Conservation (phyloP, 2,113 vertebrate genomes). For the Drymodes brunneopygia region DNA sequence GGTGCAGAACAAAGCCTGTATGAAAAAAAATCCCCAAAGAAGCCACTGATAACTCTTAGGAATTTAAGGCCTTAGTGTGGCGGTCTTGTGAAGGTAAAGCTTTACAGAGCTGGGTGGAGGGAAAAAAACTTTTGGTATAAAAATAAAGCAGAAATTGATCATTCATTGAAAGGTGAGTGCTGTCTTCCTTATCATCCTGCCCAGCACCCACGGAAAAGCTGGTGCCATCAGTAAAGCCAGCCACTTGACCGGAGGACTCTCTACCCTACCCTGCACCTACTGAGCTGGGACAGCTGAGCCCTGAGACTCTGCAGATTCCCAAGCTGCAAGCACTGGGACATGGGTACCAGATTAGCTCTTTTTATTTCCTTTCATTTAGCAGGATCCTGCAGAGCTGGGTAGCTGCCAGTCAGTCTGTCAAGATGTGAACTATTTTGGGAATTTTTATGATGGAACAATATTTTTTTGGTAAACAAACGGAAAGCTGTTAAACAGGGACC, state of each 20-base stretch:
- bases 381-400: slow-evolving; percentile 70
- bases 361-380: slow-evolving; percentile 67
- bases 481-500: slow-evolving; percentile 76
- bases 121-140: background rate
- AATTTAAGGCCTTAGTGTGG: background rate
- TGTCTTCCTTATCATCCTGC: background rate
- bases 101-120: background rate
- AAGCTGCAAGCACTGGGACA: background rate
- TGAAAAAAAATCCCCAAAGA: background rate
- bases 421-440: slow-evolving; percentile 78
- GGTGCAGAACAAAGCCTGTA: background rate
- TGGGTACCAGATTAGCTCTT: slow-evolving; percentile 56
- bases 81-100: background rate
- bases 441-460: slow-evolving; percentile 83
- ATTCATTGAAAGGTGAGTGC: background rate
- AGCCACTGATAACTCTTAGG: background rate
- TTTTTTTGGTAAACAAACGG: slow-evolving; percentile 80
- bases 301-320: slow-evolving; percentile 18
- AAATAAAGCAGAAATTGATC: slow-evolving; percentile 5
- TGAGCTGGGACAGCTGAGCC: background rate
- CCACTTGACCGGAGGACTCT: background rate
- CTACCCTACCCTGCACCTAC: background rate
- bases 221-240: background rate
- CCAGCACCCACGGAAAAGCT: background rate
- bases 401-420: slow-evolving; percentile 77